These are phyloP conservation scores for Lochmaea capreae DNA, from an alignment of 2,888 invertebrate species.

Conservation along the genomic window DNA sequence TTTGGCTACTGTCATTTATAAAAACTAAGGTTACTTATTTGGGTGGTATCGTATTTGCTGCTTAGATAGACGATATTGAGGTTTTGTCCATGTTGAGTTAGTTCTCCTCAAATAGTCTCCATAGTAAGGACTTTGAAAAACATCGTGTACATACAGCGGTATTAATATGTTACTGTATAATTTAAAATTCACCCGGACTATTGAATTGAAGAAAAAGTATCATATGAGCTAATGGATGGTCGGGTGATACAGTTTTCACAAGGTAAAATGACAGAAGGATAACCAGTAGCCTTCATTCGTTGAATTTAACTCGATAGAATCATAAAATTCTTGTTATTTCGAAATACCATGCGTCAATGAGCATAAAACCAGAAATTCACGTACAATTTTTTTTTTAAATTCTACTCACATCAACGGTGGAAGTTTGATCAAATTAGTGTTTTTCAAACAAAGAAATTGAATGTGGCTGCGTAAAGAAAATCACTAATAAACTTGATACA, in stretches of 20 bases:
- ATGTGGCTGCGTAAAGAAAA: too few relatives aligned
- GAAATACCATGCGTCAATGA: conserved; percentile 11
- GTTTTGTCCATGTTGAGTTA: too few relatives aligned
- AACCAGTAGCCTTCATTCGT: conserved; percentile 16
- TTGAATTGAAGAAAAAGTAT: background rate
- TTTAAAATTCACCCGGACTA: background rate
- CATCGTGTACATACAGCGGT: too few relatives aligned
- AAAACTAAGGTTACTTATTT: too few relatives aligned
- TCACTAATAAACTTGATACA: too few relatives aligned
- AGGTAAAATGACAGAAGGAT: conserved; percentile 30
- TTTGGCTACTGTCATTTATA: too few relatives aligned
- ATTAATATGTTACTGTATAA: too few relatives aligned
- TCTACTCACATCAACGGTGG: background rate
- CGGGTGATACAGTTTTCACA: conserved; percentile 27
- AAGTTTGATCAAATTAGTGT: background rate
- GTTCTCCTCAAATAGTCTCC: too few relatives aligned
- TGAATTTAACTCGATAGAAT: background rate
- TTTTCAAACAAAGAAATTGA: background rate
- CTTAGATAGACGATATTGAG: too few relatives aligned
- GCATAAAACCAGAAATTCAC: conserved; percentile 1
- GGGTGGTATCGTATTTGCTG: too few relatives aligned
- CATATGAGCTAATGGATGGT: conserved; percentile 15
- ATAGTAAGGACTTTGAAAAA: too few relatives aligned
- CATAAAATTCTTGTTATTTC: conserved; percentile 14
- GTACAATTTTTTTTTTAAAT: background rate